phyloP scores from a whole-genome alignment of 2,113 vertebrate genomes.

The Balaenoptera acutorostrata region DNA sequence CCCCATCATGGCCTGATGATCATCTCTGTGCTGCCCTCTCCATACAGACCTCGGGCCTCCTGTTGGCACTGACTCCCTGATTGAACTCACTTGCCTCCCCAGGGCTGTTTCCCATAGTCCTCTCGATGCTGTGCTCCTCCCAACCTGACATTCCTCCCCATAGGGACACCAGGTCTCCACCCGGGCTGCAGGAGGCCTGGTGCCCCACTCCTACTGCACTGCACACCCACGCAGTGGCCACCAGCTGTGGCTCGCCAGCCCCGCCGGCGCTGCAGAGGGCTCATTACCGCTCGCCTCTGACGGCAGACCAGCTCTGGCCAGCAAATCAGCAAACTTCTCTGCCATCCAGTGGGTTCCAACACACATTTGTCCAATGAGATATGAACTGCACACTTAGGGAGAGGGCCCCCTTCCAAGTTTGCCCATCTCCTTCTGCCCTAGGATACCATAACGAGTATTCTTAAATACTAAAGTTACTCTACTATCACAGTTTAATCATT shows the following conservation, averaged over 20 bases:
- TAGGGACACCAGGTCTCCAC: neutral
- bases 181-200: neutral
- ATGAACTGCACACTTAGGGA: neutral
- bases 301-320: neutral
- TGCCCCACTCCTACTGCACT: neutral
- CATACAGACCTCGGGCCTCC: neutral
- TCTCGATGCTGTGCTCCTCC: neutral
- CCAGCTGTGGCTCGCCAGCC: neutral
- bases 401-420: neutral
- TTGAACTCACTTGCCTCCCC: neutral
- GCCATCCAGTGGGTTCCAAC: neutral
- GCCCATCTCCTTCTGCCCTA: neutral
- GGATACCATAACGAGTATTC: neutral
- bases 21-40: neutral
- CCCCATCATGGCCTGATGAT: neutral
- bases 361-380: neutral
- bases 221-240: fast-evolving
- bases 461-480: neutral
- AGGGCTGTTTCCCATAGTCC: neutral
- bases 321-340: neutral
- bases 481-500: neutral
- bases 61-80: neutral
- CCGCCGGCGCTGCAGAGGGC: neutral
- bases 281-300: neutral
- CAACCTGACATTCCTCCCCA: neutral